Evolutionary conservation across 1,140 invertebrate species (phyloP).

Genomic region (Asbolus verrucosus): DNA sequence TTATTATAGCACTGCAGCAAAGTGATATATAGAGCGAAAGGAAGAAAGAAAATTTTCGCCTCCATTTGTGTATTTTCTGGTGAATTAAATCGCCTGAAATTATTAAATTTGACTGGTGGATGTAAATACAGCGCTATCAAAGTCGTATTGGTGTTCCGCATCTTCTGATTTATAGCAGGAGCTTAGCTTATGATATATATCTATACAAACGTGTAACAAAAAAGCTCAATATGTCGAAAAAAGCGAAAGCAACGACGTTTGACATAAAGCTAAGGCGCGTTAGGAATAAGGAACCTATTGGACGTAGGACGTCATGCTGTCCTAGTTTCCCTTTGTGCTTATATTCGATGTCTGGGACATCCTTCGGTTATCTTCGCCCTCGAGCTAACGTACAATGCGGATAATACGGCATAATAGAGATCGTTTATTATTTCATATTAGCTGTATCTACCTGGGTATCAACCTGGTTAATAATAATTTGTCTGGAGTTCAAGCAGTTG

Average conservation of each 20-base stretch:
- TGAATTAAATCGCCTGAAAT: slow-evolving; percentile 9
- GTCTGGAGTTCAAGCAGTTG: slow-evolving; percentile 16
- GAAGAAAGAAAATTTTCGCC: not conserved
- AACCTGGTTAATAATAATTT: slow-evolving; percentile 34
- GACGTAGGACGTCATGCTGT: not conserved
- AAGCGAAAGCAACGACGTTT: slow-evolving; percentile 28
- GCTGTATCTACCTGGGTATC: slow-evolving; percentile 25
- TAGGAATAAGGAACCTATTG: not conserved
- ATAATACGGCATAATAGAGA: slow-evolving; percentile 29
- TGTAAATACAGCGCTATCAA: slow-evolving; percentile 13
- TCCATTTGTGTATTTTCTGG: not conserved
- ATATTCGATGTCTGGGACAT: slow-evolving; percentile 2
- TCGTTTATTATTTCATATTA: slow-evolving; percentile 35
- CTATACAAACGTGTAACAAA: slow-evolving; percentile 2
- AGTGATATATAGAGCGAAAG: slow-evolving; percentile 5
- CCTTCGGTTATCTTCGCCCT: slow-evolving; percentile 24
- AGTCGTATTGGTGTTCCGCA: slow-evolving; percentile 1
- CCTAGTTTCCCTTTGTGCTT: slow-evolving; percentile 19
- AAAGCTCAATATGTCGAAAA: slow-evolving; percentile 30
- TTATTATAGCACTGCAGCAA: slow-evolving; percentile 6
- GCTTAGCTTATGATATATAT: not conserved
- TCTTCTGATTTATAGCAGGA: slow-evolving; percentile 27
- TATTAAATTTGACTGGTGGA: slow-evolving; percentile 1
- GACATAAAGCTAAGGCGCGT: slow-evolving; percentile 23
- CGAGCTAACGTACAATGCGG: slow-evolving; percentile 31